phyloP scores from a whole-genome alignment of 2,888 invertebrate species.

The Callimorpha dominula region DNA sequence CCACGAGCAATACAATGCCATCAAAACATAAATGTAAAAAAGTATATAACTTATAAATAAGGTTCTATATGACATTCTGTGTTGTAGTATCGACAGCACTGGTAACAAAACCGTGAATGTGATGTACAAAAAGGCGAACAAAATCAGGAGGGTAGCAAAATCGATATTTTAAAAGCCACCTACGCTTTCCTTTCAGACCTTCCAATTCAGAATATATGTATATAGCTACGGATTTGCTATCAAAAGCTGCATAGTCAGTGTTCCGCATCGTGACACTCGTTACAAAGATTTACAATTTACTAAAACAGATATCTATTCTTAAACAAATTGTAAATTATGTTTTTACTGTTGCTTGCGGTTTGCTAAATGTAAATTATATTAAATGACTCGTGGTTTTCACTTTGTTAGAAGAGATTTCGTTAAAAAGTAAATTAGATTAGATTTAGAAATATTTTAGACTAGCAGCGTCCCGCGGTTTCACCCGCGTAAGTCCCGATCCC shows the following conservation, averaged over 20 bases:
- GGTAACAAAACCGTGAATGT: neutral
- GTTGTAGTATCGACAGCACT: neutral
- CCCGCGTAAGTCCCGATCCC: too few species aligned
- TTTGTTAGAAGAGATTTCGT: too few species aligned
- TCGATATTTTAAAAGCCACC: conserved; percentile 2
- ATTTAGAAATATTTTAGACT: too few species aligned
- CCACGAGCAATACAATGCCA: too few species aligned
- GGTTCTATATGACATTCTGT: neutral
- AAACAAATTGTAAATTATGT: neutral
- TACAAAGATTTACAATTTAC: neutral
- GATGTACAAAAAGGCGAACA: neutral
- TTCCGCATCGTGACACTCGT: neutral
- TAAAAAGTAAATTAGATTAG: too few species aligned
- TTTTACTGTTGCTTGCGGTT: neutral
- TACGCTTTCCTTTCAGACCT: neutral
- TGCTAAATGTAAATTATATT: neutral
- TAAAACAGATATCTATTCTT: neutral
- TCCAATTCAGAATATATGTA: neutral
- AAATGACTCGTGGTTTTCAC: neutral
- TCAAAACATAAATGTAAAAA: too few species aligned
- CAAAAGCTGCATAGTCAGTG: neutral
- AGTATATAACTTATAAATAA: too few species aligned
- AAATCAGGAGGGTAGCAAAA: neutral
- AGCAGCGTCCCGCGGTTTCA: too few species aligned
- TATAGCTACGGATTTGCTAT: neutral